Percentiles rank a stretch among this genome's conserved stretches.
phyloP scores from a whole-genome alignment of 2,797 vertebrate species.

The Crenichthys baileyi region DNA sequence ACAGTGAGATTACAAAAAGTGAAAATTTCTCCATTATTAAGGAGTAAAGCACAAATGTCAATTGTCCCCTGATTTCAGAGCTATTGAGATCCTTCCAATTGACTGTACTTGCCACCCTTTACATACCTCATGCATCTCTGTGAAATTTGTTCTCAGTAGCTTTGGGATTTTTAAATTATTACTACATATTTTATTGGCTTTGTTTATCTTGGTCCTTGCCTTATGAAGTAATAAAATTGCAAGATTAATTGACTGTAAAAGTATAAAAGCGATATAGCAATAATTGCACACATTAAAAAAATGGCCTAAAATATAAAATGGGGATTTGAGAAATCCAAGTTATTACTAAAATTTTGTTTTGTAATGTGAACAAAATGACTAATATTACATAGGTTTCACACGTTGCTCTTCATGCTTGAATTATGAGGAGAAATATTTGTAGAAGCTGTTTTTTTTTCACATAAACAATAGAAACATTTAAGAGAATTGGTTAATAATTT shows the following conservation, averaged over 20 bases:
- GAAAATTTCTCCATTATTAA: no score
- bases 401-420: neutral
- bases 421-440: neutral
- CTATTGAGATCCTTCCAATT: neutral
- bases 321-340: neutral
- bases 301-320: neutral
- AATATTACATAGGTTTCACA: neutral
- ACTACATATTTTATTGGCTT: neutral
- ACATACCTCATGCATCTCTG: neutral
- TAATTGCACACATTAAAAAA: neutral
- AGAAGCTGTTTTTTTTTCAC: neutral
- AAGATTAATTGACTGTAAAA: neutral
- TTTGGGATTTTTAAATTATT: neutral
- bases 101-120: constrained; percentile 4
- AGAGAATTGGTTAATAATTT: neutral
- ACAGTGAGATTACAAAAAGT: neutral
- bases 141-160: neutral
- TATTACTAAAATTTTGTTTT: neutral
- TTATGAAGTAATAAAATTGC: neutral
- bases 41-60: neutral
- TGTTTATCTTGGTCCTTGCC: neutral
- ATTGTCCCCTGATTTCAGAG: constrained; percentile 8
- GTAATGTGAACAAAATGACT: neutral
- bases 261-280: neutral
- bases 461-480: neutral